Percentiles rank a stretch among this genome's conserved stretches.
Conservation (phyloP, 2,113 vertebrate species). For the Cyanoderma ruficeps region DNA sequence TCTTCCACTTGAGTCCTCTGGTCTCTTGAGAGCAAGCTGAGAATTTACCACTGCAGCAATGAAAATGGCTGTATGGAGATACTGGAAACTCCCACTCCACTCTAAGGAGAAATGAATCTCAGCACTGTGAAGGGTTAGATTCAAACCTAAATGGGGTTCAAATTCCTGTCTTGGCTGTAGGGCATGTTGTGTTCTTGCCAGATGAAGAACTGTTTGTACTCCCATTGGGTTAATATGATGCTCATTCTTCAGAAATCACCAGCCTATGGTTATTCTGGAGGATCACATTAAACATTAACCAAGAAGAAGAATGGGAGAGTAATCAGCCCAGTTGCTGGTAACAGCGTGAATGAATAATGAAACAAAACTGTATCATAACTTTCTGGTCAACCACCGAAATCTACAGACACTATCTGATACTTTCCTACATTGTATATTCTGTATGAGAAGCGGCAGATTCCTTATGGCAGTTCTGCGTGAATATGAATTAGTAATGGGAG, state of each 20-base stretch:
- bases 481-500: background rate
- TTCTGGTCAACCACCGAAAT: background rate
- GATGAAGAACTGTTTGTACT: background rate
- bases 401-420: background rate
- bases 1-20: background rate
- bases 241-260: background rate
- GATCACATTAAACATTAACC: background rate
- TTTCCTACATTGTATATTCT: background rate
- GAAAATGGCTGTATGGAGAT: background rate
- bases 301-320: background rate
- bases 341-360: background rate
- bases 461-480: background rate
- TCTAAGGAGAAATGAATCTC: background rate
- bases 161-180: background rate
- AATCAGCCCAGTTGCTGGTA: background rate
- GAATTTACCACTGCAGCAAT: background rate
- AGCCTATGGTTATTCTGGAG: background rate
- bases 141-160: background rate
- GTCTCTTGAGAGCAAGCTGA: background rate
- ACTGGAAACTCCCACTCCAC: background rate
- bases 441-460: accelerated
- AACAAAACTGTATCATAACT: background rate
- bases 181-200: background rate
- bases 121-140: background rate
- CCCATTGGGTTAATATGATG: background rate